phyloP scores from a whole-genome alignment of 2,113 vertebrate genomes.

The Ellobius talpinus region DNA sequence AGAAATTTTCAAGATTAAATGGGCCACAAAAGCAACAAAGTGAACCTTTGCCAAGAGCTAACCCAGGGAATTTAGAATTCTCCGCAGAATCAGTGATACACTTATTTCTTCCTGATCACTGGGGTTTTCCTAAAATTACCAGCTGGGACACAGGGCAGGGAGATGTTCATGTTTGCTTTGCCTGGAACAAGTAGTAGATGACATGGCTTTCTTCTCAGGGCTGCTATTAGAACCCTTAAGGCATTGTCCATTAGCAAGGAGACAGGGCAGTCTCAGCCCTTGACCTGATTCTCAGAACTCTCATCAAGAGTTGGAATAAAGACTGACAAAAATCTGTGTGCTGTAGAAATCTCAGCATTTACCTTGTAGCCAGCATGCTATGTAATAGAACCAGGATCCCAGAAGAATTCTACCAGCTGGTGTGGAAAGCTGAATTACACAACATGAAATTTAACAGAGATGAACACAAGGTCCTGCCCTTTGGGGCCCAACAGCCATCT shows the following conservation, averaged over 20 bases:
- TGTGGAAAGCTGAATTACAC: slow-evolving; percentile 23
- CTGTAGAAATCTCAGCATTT: background rate
- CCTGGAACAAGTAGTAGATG: background rate
- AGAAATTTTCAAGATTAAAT: background rate
- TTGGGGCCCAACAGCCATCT: slow-evolving; percentile 47
- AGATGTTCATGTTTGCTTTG: background rate
- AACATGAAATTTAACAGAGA: slow-evolving; percentile 55
- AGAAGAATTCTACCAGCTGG: slow-evolving; percentile 64
- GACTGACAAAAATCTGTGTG: background rate
- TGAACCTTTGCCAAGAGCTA: background rate
- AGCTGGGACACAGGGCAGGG: background rate
- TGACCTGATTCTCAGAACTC: background rate
- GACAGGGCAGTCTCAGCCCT: background rate
- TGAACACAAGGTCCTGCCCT: slow-evolving; percentile 62
- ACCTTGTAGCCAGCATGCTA: slow-evolving; percentile 48
- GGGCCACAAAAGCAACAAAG: background rate
- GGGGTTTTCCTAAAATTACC: background rate
- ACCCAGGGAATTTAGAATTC: no score
- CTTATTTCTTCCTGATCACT: no score
- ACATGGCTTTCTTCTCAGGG: background rate
- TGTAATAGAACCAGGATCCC: slow-evolving; percentile 38
- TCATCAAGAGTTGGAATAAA: background rate
- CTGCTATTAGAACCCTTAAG: background rate
- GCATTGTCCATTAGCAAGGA: background rate
- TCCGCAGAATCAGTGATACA: background rate